These are phyloP conservation scores for Chrysolina haemoptera DNA, from an alignment of 2,888 invertebrate genomes.

Conservation along the genomic window DNA sequence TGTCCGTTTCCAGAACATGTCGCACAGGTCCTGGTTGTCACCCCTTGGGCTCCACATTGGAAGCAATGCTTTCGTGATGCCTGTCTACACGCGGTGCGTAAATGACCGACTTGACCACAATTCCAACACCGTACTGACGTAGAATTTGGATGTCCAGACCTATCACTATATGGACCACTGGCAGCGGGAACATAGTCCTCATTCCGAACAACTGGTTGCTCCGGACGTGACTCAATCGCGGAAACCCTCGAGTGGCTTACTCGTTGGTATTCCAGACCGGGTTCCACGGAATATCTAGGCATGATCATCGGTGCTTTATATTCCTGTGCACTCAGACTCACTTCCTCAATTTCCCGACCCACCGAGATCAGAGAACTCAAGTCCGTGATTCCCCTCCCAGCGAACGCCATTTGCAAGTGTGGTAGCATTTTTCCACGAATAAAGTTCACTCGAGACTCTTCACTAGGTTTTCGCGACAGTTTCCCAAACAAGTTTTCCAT, in stretches of 20 bases:
- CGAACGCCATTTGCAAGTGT: background rate
- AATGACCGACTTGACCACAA: background rate
- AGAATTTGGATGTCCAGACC: too few relatives aligned
- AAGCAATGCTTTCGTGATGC: background rate
- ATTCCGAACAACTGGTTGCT: background rate
- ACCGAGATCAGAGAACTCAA: slow-evolving; percentile 14
- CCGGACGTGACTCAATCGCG: background rate
- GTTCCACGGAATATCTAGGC: slow-evolving; percentile 26
- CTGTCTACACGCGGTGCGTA: background rate
- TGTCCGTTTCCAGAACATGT: background rate
- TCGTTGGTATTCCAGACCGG: slow-evolving; percentile 8
- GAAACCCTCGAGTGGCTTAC: slow-evolving; percentile 5
- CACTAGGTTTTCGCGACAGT: background rate
- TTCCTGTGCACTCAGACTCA: slow-evolving; percentile 7
- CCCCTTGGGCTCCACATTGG: background rate
- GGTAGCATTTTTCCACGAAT: slow-evolving; percentile 16
- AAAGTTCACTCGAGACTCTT: background rate
- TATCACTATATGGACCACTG: too few relatives aligned
- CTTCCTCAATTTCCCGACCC: slow-evolving; percentile 24
- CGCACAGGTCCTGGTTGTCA: background rate
- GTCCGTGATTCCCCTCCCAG: background rate
- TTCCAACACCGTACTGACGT: background rate
- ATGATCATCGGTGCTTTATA: background rate
- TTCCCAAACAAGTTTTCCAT: slow-evolving; percentile 35
- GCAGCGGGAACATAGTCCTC: background rate